Percentiles rank a stretch among this genome's conserved stretches.
Evolutionary conservation across 2,888 invertebrate species (phyloP).

Genomic region (Cynaeus angustus): DNA sequence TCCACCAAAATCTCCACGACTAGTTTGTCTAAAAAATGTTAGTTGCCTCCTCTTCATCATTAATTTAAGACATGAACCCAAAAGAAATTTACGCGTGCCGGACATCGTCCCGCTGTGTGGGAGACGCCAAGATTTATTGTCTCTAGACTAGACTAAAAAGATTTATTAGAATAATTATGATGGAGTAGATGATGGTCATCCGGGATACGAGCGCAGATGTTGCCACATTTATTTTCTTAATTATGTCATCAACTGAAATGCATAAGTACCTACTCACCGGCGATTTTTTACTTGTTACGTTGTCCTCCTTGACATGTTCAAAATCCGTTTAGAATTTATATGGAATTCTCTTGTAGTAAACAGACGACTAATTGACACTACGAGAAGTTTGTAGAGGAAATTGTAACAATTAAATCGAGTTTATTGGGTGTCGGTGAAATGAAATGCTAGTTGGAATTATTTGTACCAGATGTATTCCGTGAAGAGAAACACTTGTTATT

Average conservation of each 20-base stretch:
- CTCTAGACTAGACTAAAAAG: constrained; percentile 55
- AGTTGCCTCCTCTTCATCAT: not conserved
- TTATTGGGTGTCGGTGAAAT: constrained; percentile 5
- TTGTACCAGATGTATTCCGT: no score
- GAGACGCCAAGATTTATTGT: constrained; percentile 56
- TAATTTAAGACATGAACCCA: constrained; percentile 14
- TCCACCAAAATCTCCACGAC: no score
- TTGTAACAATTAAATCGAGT: constrained; percentile 19
- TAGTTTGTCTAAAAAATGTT: no score
- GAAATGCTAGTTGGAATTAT: no score
- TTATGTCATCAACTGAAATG: constrained; percentile 32
- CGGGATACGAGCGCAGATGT: constrained; percentile 54
- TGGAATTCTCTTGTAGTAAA: no score
- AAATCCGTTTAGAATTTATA: no score
- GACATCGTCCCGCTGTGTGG: constrained; percentile 55
- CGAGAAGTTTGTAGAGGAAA: constrained; percentile 22
- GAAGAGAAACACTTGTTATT: no score
- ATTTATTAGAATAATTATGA: constrained; percentile 56
- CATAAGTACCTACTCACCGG: not conserved
- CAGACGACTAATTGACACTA: constrained; percentile 9
- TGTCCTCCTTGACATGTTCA: constrained; percentile 2
- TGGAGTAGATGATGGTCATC: constrained; percentile 54
- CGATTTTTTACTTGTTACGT: constrained; percentile 13
- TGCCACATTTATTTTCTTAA: constrained; percentile 47
- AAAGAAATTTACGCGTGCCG: constrained; percentile 55